A percentile compares a stretch with the other conserved stretches of the same genome.
Conservation (phyloP, 2,888 invertebrate species). For the Emmelina monodactyla region DNA sequence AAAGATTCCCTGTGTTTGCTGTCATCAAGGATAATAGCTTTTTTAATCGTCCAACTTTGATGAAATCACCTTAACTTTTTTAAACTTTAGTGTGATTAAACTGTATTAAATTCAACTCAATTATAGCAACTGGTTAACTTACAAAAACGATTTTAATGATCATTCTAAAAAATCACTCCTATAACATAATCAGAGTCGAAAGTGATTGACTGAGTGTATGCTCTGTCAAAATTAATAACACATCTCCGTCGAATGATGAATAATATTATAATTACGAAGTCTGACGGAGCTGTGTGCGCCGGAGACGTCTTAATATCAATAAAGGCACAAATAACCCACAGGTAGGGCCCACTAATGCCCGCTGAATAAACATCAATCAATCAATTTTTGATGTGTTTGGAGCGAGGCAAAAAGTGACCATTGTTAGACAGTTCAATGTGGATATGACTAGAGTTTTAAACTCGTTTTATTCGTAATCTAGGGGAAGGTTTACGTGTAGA, state of each 20-base stretch:
- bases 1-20: no score
- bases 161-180: neutral
- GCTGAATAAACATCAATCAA: constrained; percentile 58
- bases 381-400: constrained; percentile 36
- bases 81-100: no score
- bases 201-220: constrained; percentile 24
- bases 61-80: no score
- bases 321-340: constrained; percentile 33
- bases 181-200: constrained; percentile 15
- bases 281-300: neutral
- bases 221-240: constrained; percentile 23
- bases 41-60: no score
- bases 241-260: constrained; percentile 24
- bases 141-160: no score
- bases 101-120: no score
- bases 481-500: no score
- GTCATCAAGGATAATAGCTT: no score
- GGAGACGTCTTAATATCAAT: constrained; percentile 50
- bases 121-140: no score
- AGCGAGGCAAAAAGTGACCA: constrained; percentile 28
- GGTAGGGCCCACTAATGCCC: constrained; percentile 38
- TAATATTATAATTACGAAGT: constrained; percentile 36
- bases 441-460: constrained; percentile 19
- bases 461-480: no score
- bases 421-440: constrained; percentile 20